A percentile compares a stretch with the other conserved stretches of the same genome.
phyloP scores from a whole-genome alignment of 2,797 vertebrate species.

The Acanthopagrus latus region DNA sequence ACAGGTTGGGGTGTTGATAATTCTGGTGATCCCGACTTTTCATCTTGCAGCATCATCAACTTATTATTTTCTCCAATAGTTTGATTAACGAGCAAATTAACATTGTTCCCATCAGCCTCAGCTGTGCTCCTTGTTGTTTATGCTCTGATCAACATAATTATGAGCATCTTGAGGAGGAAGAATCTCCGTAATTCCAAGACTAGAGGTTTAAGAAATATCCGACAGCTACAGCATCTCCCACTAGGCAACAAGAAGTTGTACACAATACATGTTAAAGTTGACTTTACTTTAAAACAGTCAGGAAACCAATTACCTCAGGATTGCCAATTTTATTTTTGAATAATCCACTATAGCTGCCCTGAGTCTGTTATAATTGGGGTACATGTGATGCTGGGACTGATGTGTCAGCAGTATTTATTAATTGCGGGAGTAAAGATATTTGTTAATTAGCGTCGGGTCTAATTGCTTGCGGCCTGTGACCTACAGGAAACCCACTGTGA shows the following conservation, averaged over 20 bases:
- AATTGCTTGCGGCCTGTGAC: constrained; percentile 5
- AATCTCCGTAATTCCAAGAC: background rate
- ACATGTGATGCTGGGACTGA: background rate
- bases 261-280: too few relatives aligned
- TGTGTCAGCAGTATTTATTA: constrained; percentile 29
- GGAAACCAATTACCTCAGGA: too few relatives aligned
- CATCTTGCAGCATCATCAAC: background rate
- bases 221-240: background rate
- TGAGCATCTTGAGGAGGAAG: background rate
- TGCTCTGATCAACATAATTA: background rate
- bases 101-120: background rate
- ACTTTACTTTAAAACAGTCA: too few relatives aligned
- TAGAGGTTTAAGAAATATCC: background rate
- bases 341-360: background rate
- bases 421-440: constrained; percentile 15
- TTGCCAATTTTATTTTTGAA: background rate
- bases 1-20: too few relatives aligned
- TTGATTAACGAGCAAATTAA: background rate
- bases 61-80: background rate
- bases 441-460: constrained; percentile 19
- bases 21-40: background rate
- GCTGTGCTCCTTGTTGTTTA: background rate
- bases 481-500: constrained; percentile 12
- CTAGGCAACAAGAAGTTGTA: background rate
- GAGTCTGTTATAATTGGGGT: constrained; percentile 3